Conservation (phyloP, 2,888 invertebrate genomes). For the Alviniconcha strummeri region DNA sequence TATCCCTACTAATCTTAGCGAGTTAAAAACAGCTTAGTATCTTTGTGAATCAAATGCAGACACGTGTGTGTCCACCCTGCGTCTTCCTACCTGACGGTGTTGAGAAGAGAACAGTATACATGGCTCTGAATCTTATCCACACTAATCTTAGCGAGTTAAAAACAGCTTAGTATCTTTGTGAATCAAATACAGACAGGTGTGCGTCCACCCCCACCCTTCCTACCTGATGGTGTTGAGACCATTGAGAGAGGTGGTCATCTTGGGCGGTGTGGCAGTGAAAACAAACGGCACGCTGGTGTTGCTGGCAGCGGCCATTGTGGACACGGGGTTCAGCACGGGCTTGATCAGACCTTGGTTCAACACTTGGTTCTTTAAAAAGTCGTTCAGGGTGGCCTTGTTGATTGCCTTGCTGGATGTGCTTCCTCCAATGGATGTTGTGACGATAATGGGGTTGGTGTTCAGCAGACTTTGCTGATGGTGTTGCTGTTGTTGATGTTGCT, state of each 20-base stretch:
- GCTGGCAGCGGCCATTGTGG: background rate
- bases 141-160: too few species aligned
- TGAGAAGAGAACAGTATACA: background rate
- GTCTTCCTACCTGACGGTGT: background rate
- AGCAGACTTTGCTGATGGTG: constrained; percentile 10
- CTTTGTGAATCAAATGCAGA: too few species aligned
- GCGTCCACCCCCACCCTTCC: too few species aligned
- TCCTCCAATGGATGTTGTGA: background rate
- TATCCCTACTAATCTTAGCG: too few species aligned
- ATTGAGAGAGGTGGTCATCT: constrained; percentile 24
- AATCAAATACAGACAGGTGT: too few species aligned
- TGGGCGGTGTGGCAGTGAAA: constrained; percentile 38
- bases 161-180: too few species aligned
- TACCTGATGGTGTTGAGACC: constrained; percentile 22
- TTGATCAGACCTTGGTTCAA: constrained; percentile 52
- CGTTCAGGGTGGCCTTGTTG: constrained; percentile 34
- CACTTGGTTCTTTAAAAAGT: constrained; percentile 47
- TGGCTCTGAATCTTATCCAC: too few species aligned
- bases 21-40: too few species aligned
- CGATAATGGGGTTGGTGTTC: constrained; percentile 6
- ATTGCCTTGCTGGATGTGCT: constrained; percentile 25
- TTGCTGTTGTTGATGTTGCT: background rate
- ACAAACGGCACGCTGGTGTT: constrained; percentile 35
- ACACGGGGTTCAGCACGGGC: background rate
- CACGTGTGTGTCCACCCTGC: too few species aligned